Percentiles rank a stretch among this genome's conserved stretches.
phyloP scores from a whole-genome alignment of 2,113 vertebrate genomes.

The Ursus arctos region DNA sequence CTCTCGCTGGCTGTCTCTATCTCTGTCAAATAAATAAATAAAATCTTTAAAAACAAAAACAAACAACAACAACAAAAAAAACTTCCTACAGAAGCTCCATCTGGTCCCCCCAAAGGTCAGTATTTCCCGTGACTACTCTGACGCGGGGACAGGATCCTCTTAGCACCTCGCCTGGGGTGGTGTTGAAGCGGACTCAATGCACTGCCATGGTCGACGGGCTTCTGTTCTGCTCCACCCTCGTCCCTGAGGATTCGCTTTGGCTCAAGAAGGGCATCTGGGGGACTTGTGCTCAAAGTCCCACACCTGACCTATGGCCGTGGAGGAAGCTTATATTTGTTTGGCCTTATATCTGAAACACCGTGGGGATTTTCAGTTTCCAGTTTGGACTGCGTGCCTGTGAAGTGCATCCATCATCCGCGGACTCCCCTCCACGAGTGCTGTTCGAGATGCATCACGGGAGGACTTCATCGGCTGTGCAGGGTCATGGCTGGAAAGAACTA shows the following conservation, averaged over 20 bases:
- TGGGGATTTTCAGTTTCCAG: neutral
- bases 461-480: neutral
- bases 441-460: neutral
- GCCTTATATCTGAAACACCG: neutral
- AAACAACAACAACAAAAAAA: no score
- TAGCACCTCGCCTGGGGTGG: fast-evolving
- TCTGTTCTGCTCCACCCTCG: fast-evolving
- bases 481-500: neutral
- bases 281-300: neutral
- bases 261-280: neutral
- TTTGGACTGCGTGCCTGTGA: neutral
- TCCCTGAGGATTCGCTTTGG: neutral
- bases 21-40: no score
- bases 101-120: neutral
- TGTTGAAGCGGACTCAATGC: fast-evolving
- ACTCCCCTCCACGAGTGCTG: neutral
- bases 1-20: no score
- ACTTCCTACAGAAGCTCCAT: neutral
- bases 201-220: fast-evolving
- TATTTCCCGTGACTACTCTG: neutral
- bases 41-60: no score
- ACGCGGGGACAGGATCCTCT: neutral
- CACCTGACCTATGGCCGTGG: neutral
- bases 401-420: neutral
- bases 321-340: neutral